These are phyloP conservation scores for Sinosuthora webbiana DNA, from an alignment of 2,113 vertebrate genomes.

Conservation along the genomic window DNA sequence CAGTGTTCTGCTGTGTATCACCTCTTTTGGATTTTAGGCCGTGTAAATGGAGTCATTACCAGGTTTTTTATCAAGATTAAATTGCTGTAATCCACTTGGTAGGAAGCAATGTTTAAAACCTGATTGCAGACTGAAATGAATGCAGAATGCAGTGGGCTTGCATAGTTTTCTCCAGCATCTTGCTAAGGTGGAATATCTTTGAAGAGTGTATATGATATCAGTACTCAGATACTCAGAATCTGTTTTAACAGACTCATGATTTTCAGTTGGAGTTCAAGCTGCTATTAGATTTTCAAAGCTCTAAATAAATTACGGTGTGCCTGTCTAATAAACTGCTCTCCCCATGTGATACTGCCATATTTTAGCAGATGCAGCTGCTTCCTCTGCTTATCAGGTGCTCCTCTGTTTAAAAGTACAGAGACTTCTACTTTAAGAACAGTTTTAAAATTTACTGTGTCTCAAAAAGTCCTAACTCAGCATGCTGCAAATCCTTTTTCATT, in stretches of 20 bases:
- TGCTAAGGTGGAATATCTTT: background rate
- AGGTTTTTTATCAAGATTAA: background rate
- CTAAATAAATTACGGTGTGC: background rate
- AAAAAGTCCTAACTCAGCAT: background rate
- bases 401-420: background rate
- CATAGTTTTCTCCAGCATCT: background rate
- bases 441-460: background rate
- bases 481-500: background rate
- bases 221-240: background rate
- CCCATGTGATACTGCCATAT: background rate
- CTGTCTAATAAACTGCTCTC: background rate
- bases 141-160: background rate
- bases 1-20: background rate
- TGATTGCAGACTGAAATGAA: background rate
- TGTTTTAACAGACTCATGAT: background rate
- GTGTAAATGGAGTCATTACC: background rate
- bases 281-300: background rate
- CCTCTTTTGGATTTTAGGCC: background rate
- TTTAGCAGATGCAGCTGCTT: background rate
- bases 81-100: background rate
- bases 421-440: background rate
- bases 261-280: background rate
- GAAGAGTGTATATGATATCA: background rate
- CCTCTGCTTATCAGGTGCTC: background rate
- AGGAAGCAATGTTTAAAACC: background rate